phyloP scores from a whole-genome alignment of 2,113 vertebrate genomes.

The Trochalopteron elliotii region DNA sequence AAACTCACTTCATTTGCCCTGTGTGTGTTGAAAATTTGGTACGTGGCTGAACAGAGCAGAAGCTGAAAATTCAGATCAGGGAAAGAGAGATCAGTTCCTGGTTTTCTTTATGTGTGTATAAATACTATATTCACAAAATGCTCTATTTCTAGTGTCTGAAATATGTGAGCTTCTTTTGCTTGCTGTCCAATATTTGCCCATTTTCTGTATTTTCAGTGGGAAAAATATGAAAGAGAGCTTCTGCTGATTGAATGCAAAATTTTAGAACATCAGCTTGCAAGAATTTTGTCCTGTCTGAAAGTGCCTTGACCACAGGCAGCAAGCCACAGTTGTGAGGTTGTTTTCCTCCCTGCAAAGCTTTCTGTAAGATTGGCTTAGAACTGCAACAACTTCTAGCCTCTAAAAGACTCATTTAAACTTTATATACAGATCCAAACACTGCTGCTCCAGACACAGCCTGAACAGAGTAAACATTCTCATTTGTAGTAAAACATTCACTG shows the following conservation, averaged over 20 bases:
- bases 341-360: neutral
- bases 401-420: neutral
- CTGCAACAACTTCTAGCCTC: neutral
- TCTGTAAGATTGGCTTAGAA: neutral
- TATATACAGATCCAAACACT: neutral
- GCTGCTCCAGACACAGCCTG: neutral
- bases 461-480: neutral
- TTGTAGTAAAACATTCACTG: neutral
- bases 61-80: neutral
- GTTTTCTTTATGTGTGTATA: neutral
- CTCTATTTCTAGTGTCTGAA: neutral
- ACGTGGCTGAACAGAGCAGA: neutral
- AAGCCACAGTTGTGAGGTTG: neutral
- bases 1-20: neutral
- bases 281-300: neutral
- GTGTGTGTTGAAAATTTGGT: neutral
- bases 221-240: neutral
- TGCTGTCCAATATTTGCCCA: neutral
- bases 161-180: neutral
- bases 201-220: neutral
- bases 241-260: neutral
- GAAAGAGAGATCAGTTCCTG: neutral
- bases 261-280: neutral
- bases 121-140: neutral
- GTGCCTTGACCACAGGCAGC: neutral